Evolutionary conservation across 2,797 vertebrate species (phyloP).

Genomic region (Staurois parvus): DNA sequence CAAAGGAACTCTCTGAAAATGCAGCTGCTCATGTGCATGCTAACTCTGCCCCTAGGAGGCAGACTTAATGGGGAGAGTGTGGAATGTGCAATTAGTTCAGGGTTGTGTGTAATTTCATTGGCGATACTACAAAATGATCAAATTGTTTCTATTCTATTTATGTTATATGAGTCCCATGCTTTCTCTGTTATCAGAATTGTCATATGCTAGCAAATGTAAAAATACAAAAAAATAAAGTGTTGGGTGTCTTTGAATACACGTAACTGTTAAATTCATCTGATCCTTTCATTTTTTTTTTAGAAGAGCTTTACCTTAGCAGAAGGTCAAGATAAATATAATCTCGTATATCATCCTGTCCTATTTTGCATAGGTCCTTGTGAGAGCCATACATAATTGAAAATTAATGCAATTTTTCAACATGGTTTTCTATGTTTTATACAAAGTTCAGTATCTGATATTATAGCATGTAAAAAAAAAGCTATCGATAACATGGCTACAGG

Average conservation of each 20-base stretch:
- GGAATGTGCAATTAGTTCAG: no score
- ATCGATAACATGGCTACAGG: no score
- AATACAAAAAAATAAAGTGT: not conserved
- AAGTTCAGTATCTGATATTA: not conserved
- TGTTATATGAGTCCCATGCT: no score
- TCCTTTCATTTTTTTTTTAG: not conserved
- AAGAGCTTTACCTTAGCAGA: not conserved
- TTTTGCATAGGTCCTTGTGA: constrained; percentile 4
- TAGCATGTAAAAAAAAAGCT: not conserved
- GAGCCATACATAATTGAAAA: not conserved
- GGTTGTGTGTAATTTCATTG: no score
- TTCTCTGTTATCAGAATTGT: not conserved
- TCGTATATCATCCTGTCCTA: constrained; percentile 1
- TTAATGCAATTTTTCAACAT: not conserved
- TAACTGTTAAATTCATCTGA: not conserved
- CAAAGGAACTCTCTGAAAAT: no score
- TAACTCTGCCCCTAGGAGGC: no score
- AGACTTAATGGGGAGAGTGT: no score
- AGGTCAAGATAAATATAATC: not conserved
- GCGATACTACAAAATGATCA: no score
- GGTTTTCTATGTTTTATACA: not conserved
- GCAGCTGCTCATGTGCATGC: no score
- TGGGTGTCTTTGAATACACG: not conserved
- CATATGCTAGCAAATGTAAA: not conserved
- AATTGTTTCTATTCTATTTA: no score